phyloP scores from a whole-genome alignment of 2,888 invertebrate genomes.

The Azorinus chamasolen region DNA sequence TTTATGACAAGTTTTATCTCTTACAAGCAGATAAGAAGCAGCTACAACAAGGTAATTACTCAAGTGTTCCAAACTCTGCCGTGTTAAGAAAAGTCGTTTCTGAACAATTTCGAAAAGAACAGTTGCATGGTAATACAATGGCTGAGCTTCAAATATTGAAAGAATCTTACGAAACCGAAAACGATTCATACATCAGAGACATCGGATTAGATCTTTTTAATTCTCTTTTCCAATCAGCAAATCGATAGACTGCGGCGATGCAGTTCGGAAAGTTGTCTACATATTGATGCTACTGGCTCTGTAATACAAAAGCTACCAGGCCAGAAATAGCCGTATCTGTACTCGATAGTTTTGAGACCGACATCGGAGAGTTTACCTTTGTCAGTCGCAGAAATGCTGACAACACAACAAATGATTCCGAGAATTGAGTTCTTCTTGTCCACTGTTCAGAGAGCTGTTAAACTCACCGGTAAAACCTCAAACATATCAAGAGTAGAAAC shows the following conservation, averaged over 20 bases:
- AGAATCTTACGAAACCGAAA: not conserved
- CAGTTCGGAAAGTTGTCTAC: not conserved
- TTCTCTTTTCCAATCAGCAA: not conserved
- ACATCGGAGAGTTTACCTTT: not conserved
- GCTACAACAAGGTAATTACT: slow-evolving; percentile 4
- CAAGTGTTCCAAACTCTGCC: not conserved
- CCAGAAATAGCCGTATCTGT: not conserved
- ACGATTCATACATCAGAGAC: slow-evolving; percentile 4
- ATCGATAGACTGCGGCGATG: not conserved
- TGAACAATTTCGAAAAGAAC: slow-evolving; percentile 2
- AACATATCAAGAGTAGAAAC: slow-evolving; percentile 7
- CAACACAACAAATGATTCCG: not conserved
- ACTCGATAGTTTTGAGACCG: not conserved
- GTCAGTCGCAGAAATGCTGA: slow-evolving; percentile 7
- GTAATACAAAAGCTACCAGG: not conserved
- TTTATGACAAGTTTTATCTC: not conserved
- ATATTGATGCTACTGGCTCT: slow-evolving; percentile 8
- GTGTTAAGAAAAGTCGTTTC: not conserved
- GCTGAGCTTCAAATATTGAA: not conserved
- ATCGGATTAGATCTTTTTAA: not conserved
- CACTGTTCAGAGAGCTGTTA: not conserved
- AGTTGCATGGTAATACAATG: not conserved
- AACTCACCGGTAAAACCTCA: not conserved
- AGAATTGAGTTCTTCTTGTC: slow-evolving; percentile 2
- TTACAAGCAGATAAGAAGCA: not conserved